phyloP scores from a whole-genome alignment of 2,888 invertebrate genomes.

The Xestia xanthographa region DNA sequence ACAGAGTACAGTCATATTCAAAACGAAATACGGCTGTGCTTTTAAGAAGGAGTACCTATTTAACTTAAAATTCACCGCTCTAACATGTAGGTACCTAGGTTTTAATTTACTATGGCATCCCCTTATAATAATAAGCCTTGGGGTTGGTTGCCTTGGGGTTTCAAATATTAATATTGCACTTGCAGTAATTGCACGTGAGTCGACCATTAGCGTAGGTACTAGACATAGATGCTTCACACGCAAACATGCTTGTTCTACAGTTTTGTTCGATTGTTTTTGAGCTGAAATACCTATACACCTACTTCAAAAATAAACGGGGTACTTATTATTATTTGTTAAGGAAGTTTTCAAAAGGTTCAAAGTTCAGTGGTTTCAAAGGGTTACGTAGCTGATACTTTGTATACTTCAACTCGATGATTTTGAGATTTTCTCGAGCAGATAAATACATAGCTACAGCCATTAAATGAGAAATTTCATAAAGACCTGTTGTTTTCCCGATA shows the following conservation, averaged over 20 bases:
- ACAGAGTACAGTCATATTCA: too few species aligned
- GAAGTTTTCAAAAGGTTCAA: not conserved
- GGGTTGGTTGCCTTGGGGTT: too few species aligned
- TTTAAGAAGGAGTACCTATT: not conserved
- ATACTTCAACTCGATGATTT: not conserved
- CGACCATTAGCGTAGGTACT: slow-evolving; percentile 34
- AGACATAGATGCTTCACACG: slow-evolving; percentile 11
- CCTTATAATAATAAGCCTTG: too few species aligned
- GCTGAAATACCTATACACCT: too few species aligned
- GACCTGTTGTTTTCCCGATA: slow-evolving; percentile 18
- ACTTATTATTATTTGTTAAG: not conserved
- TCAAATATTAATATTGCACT: slow-evolving; percentile 55
- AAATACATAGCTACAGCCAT: not conserved
- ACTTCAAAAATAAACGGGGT: not conserved
- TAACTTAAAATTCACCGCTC: not conserved
- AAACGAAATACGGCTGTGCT: too few species aligned
- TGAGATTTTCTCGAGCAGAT: not conserved
- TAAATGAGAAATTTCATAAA: slow-evolving; percentile 7
- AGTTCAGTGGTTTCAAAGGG: too few species aligned
- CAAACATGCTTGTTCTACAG: slow-evolving; percentile 17
- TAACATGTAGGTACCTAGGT: not conserved
- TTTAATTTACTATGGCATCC: slow-evolving; percentile 19
- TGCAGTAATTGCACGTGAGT: slow-evolving; percentile 41
- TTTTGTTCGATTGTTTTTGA: not conserved
- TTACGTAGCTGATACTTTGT: not conserved